Conservation (phyloP, 2,113 vertebrate species). For the Lepus timidus region DNA sequence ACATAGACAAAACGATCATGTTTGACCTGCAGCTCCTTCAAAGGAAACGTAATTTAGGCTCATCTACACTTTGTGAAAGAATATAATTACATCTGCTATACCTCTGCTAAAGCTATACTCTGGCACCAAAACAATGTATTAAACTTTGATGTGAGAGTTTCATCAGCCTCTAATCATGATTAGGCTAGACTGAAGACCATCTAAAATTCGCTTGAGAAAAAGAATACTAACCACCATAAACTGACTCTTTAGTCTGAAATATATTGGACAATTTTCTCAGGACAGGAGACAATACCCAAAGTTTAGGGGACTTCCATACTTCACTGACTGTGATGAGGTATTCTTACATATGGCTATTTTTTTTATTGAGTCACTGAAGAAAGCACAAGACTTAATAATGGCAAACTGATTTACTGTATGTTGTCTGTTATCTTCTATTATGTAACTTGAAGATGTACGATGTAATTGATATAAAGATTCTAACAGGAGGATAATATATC, state of each 20-base stretch:
- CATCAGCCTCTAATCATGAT: neutral
- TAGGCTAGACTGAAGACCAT: neutral
- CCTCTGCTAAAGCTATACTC: neutral
- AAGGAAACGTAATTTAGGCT: neutral
- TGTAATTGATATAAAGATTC: neutral
- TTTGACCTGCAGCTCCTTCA: neutral
- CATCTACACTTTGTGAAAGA: neutral
- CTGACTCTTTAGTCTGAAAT: neutral
- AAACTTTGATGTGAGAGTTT: neutral
- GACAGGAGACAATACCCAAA: neutral
- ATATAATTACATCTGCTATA: neutral
- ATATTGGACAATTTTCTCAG: conserved; percentile 1
- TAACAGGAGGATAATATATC: neutral
- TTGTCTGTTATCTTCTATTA: neutral
- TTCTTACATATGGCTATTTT: neutral
- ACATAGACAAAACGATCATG: neutral
- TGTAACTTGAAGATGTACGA: neutral
- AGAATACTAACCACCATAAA: neutral
- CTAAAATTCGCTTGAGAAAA: conserved; percentile 2
- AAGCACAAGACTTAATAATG: neutral
- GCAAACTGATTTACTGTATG: neutral
- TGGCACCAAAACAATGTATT: neutral
- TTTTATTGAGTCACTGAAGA: neutral
- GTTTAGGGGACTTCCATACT: neutral
- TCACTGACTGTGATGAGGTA: neutral